These are phyloP conservation scores for Planiliza haematocheilus DNA, from an alignment of 2,113 vertebrate species.

Conservation along the genomic window DNA sequence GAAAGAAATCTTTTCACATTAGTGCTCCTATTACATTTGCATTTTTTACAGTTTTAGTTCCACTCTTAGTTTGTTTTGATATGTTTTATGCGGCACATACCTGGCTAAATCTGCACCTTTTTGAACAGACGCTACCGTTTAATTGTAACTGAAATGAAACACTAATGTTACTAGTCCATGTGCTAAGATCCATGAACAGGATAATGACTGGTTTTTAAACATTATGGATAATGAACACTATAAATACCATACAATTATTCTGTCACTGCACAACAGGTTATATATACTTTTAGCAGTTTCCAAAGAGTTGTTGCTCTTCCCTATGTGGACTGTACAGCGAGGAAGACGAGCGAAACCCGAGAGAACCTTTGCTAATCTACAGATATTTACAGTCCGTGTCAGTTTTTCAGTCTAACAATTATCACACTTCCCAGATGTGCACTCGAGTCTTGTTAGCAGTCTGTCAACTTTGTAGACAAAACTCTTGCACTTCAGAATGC, in stretches of 20 bases:
- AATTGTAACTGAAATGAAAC: no score
- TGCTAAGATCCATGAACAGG: no score
- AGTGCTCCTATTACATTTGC: neutral
- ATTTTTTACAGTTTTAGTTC: neutral
- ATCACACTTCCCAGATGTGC: constrained; percentile 22
- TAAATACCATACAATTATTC: neutral
- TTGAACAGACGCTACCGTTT: neutral
- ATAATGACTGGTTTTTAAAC: no score
- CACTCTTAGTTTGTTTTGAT: neutral
- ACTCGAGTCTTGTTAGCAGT: constrained; percentile 16
- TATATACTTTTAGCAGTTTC: neutral
- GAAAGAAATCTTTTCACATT: neutral
- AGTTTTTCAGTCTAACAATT: neutral
- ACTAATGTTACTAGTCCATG: no score
- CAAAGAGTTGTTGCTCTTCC: neutral
- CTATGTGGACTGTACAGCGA: neutral
- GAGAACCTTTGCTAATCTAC: neutral
- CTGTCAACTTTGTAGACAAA: neutral
- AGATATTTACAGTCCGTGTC: neutral
- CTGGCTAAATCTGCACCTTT: no score
- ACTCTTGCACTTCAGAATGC: no score
- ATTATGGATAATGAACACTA: neutral
- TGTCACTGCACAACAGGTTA: neutral
- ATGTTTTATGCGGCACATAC: no score
- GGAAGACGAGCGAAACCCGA: neutral